Evolutionary conservation across 37 sponge, comb jelly and placozoan species (phyloP).

Genomic region (Bolinopsis microptera): DNA sequence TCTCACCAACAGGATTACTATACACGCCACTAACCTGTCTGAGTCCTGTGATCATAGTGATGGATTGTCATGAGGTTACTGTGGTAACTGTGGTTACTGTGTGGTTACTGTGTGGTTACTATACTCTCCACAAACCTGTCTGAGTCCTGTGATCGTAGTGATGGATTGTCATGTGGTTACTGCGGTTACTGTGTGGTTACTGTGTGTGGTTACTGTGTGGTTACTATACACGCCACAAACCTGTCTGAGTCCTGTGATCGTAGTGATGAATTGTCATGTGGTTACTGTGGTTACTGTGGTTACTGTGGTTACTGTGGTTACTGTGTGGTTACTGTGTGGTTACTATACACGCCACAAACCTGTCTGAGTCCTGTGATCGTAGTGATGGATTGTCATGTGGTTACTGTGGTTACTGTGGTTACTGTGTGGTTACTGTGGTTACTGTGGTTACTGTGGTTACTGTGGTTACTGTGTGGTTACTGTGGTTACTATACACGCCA

Average conservation of each 20-base stretch:
- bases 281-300: neutral
- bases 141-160: constrained; percentile 42
- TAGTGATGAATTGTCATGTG: constrained; percentile 53
- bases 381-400: constrained; percentile 60
- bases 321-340: too few relatives aligned
- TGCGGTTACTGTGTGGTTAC: too few relatives aligned
- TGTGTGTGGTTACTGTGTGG: neutral
- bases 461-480: neutral
- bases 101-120: too few relatives aligned
- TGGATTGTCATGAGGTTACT: constrained; percentile 37
- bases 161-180: constrained; percentile 60
- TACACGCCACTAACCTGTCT: constrained; percentile 29
- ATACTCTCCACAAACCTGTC: constrained; percentile 35
- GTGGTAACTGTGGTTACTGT: neutral
- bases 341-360: too few relatives aligned
- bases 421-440: too few relatives aligned
- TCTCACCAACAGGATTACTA: too few relatives aligned
- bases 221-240: too few relatives aligned
- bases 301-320: neutral
- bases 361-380: constrained; percentile 31
- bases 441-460: too few relatives aligned
- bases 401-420: too few relatives aligned
- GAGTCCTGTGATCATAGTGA: constrained; percentile 30
- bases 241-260: constrained; percentile 32
- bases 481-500: too few relatives aligned